Base-by-base conservation (phyloP, 1,140 invertebrate genomes). In the Camponotus pennsylvanicus region DNA sequence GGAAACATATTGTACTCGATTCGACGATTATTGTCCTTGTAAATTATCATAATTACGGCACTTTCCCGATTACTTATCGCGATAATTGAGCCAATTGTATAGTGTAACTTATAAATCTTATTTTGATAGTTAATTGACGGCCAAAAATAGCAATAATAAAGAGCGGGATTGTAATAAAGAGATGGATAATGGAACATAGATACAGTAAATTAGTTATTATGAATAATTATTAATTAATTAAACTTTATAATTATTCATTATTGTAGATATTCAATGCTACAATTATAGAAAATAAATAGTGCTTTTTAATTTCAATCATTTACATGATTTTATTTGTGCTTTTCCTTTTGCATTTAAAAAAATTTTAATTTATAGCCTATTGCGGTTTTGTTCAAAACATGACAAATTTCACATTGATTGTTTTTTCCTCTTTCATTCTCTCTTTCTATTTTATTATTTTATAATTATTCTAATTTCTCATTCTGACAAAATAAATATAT, bases 1-100 rank as follows among this genome's bases (percentile, higher is more conserved):
- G 78, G 37, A 61, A 71, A 61, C 78, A 52, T 82, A 71, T 71
- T 82, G 52, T 34, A 61, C 9, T 67, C 52, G 59, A 73, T 71
- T 71, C 52, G 78, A 80, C 37, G 78, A 82, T 82, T 82, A 73
- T 64, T 42, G 34, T 40, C 67, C 18, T 18, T 61, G 52, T 82
- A 82, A 82, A 82, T 82, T 82, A 40, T 40, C 52, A 52, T 82
- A 82, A 82, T 82, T 82, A 59, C 67, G 21, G 11, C 11, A 42
- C 42, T 71, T 52, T 37, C 34, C 11, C 11, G 27, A 52, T 71
- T 73, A 71, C 66, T 82, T 82, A 61, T 61, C 67, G 37, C 52
- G 76, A 66, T 42, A 70, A 71, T 82, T 59, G 52, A 21, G n/a
- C n/a, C n/a, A 40, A 27, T 45, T 27, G 59, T 27, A 40, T 3